Conservation (phyloP, 1,140 invertebrate species). For the Tachypleus tridentatus region DNA sequence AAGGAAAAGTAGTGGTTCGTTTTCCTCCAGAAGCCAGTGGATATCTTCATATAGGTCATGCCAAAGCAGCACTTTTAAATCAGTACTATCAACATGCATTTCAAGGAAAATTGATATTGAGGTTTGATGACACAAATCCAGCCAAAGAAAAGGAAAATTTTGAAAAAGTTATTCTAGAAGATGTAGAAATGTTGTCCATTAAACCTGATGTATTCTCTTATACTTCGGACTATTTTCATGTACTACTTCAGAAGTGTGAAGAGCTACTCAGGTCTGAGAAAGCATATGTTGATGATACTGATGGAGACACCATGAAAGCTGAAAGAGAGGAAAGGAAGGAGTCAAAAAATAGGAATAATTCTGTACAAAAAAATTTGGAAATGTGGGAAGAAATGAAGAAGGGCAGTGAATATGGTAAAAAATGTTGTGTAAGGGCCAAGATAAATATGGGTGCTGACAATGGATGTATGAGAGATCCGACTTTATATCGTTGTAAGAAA, state of each 20-base stretch:
- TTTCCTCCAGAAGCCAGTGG: slow-evolving; percentile 99
- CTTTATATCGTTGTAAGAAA: slow-evolving; percentile 96
- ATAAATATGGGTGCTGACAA: slow-evolving; percentile 95
- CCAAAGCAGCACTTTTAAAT: slow-evolving; percentile 95
- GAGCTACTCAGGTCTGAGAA: slow-evolving; percentile 72
- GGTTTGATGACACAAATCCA: slow-evolving; percentile 99
- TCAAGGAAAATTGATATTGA: slow-evolving; percentile 90
- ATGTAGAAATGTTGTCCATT: slow-evolving; percentile 80
- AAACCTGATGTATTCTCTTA: slow-evolving; percentile 88
- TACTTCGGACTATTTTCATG: slow-evolving; percentile 94
- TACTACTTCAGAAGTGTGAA: slow-evolving; percentile 78
- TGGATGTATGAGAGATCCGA: slow-evolving; percentile 97
- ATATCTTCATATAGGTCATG: slow-evolving; percentile 97
- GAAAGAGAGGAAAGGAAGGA: slow-evolving; percentile 82
- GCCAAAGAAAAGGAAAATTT: slow-evolving; percentile 98
- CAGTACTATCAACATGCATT: slow-evolving; percentile 92
- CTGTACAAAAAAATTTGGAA: slow-evolving; percentile 68
- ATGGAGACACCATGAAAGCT: slow-evolving; percentile 83
- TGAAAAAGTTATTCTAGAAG: slow-evolving; percentile 90
- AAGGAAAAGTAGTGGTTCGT: slow-evolving; percentile 85
- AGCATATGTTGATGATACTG: slow-evolving; percentile 95
- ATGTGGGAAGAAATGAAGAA: slow-evolving; percentile 94
- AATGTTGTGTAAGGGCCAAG: slow-evolving; percentile 90
- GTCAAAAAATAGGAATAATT: slow-evolving; percentile 72
- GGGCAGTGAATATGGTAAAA: slow-evolving; percentile 60